Conservation (phyloP, 2,113 vertebrate species). For the Ammodytes dubius region DNA sequence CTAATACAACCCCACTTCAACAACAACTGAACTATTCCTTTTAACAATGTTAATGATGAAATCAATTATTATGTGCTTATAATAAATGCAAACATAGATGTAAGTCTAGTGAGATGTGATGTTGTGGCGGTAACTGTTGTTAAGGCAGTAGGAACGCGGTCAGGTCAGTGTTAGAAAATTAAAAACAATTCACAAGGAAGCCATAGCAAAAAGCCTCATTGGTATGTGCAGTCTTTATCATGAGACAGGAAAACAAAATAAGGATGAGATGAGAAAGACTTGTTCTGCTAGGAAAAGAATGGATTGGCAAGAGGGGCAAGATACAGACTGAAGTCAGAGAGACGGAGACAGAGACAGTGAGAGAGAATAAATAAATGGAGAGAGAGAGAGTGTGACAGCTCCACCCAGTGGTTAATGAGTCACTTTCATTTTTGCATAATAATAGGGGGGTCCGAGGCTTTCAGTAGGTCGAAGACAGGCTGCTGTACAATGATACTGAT, state of each 20-base stretch:
- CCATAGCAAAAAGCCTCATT: conserved; percentile 23
- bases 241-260: conserved; percentile 44
- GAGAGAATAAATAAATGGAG: conserved; percentile 15
- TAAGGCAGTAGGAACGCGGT: conserved; percentile 5
- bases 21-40: too few relatives aligned
- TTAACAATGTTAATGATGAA: neutral
- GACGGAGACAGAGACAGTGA: neutral
- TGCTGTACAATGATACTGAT: conserved; percentile 16
- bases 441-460: conserved; percentile 30
- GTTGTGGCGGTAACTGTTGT: neutral
- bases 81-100: neutral
- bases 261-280: conserved; percentile 52
- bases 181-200: conserved; percentile 11
- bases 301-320: conserved; percentile 31
- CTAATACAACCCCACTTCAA: too few relatives aligned
- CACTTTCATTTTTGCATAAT: conserved; percentile 34
- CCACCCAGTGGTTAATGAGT: conserved; percentile 79
- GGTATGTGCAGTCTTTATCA: conserved; percentile 43
- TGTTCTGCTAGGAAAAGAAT: conserved; percentile 26
- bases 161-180: conserved; percentile 21
- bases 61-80: neutral
- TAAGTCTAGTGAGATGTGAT: neutral
- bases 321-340: conserved; percentile 31
- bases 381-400: conserved; percentile 75
- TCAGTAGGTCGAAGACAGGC: conserved; percentile 16